Conservation (phyloP, 2,888 invertebrate genomes). For the Apotomis capreana region DNA sequence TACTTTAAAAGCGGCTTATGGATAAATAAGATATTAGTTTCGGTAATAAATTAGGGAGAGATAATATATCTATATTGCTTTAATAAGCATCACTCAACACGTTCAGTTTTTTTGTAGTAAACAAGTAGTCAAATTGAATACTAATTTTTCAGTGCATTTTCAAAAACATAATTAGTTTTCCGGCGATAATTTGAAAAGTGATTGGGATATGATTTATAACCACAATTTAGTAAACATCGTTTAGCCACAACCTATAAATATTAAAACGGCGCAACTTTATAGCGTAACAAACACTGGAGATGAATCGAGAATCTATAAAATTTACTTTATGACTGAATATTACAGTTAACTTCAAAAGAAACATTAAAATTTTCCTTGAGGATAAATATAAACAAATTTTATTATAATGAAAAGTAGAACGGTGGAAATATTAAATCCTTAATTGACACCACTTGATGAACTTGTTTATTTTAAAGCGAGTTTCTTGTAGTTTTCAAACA, state of each 20-base stretch:
- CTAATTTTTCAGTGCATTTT: too few relatives aligned
- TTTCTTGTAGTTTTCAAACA: too few relatives aligned
- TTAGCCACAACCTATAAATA: slow-evolving; percentile 5
- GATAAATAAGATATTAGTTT: too few relatives aligned
- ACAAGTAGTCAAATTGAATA: too few relatives aligned
- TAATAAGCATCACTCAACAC: too few relatives aligned
- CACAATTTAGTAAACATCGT: slow-evolving; percentile 16
- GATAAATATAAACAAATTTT: slow-evolving; percentile 32
- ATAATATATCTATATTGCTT: too few relatives aligned
- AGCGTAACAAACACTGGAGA: slow-evolving; percentile 8
- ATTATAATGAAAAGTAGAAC: slow-evolving; percentile 24
- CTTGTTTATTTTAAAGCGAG: too few relatives aligned
- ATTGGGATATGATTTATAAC: slow-evolving; percentile 9
- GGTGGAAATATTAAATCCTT: slow-evolving; percentile 3
- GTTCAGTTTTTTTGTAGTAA: too few relatives aligned
- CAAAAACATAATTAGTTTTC: neutral
- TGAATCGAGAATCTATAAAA: slow-evolving; percentile 28
- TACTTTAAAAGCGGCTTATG: too few relatives aligned
- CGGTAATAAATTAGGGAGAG: too few relatives aligned
- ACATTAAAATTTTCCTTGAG: slow-evolving; percentile 16
- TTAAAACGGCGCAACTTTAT: slow-evolving; percentile 16
- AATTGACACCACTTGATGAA: neutral
- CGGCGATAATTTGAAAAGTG: neutral
- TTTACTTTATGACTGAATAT: slow-evolving; percentile 22
- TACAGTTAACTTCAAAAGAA: slow-evolving; percentile 9